Base-by-base conservation (phyloP, 2,888 invertebrate species). In the Plusia festucae region DNA sequence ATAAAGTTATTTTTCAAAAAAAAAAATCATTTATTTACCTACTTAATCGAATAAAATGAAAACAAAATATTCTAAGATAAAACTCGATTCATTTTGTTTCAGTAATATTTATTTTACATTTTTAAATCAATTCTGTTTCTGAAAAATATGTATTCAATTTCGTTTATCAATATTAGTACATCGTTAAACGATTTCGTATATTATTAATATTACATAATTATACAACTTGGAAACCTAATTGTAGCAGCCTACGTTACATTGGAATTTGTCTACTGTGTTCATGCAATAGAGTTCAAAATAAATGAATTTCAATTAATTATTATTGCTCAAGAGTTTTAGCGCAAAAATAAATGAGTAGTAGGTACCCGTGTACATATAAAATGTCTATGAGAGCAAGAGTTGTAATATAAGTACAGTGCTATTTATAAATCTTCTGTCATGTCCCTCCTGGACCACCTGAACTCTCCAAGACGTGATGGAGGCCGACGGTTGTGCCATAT, bases 51-150 rank as follows among this genome's bases (percentile, higher is more conserved):
- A 9, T 30, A 46, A 46, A 68, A 44, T 30, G 30, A 46, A 53
- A 16, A 67, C 40, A n/a, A n/a, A n/a, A n/a, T n/a, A 72, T 34
- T 32, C 8, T 13, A 34, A 34, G 13, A n/a, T 15, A 15, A 13
- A 34, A 34, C 15, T 34, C 13, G 5, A 5, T 34, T 34, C 13
- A 34, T 34, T 34, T 34, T 0, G 15, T 34, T 34, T 15, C 34
- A 15, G 15, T 34, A 2, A 34, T 34, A 34, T 11, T n/a, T n/a
- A n/a, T 34, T 34, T 7, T n/a, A 15, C 6, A n/a, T 40, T 40
- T n/a, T n/a, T 6, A n/a, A 40, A 40, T 5, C 3, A 40, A 15
- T 1, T n/a, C n/a, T n/a, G n/a, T n/a, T 40, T n/a, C 0, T 5
- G 6, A 40, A 40, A 40, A n/a, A 13, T 34, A 34, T 13, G 8